phyloP scores from a whole-genome alignment of 2,797 vertebrate genomes.

The Lacerta viridis region DNA sequence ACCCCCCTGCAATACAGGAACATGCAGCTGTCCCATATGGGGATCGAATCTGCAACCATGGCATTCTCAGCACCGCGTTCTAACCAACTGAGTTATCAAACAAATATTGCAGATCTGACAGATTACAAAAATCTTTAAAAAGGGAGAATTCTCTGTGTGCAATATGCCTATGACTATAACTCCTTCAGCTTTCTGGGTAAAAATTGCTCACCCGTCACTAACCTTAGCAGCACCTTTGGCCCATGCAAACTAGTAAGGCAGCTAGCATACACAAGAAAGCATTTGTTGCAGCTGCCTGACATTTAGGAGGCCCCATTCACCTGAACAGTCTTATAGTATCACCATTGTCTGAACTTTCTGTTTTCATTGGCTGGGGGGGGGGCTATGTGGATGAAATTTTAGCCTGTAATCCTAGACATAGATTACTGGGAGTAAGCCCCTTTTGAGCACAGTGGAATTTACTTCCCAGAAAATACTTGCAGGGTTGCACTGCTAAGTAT shows the following conservation, averaged over 20 bases:
- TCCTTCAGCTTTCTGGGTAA: background rate
- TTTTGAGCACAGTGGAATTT: too few relatives aligned
- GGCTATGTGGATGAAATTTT: too few relatives aligned
- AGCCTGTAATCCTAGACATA: too few relatives aligned
- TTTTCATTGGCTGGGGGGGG: background rate
- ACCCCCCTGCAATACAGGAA: too few relatives aligned
- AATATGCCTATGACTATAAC: background rate
- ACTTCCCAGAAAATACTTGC: too few relatives aligned
- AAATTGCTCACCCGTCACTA: background rate
- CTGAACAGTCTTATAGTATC: background rate
- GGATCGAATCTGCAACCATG: too few relatives aligned
- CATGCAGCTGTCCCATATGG: too few relatives aligned
- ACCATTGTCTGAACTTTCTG: background rate
- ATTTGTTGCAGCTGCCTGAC: background rate
- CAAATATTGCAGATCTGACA: constrained; percentile 1
- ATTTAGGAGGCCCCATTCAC: background rate
- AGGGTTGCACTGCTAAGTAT: background rate
- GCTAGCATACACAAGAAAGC: background rate
- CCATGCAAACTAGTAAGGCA: background rate
- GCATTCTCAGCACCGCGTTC: too few relatives aligned
- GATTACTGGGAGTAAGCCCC: too few relatives aligned
- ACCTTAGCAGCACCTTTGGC: background rate
- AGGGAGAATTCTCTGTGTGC: background rate
- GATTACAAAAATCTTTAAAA: background rate
- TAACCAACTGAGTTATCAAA: background rate